Conservation (phyloP, 2,888 invertebrate genomes). For the Dryocosmus kuriphilus region DNA sequence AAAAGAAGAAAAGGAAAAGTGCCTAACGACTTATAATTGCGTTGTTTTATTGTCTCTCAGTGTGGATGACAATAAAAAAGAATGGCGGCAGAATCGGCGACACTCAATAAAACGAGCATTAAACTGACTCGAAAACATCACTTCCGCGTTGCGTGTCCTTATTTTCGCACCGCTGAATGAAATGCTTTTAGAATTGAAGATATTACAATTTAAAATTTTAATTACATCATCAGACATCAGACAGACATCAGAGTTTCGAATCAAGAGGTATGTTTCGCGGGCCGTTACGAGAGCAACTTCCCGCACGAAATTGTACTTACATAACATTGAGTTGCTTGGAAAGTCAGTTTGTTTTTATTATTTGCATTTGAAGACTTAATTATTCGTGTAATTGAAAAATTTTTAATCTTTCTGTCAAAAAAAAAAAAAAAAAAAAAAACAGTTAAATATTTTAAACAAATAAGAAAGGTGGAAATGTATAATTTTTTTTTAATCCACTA, state of each 20-base stretch:
- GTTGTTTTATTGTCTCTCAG: not conserved
- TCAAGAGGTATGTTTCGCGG: conserved; percentile 3
- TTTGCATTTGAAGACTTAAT: too few relatives aligned
- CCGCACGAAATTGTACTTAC: not conserved
- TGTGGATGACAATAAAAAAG: not conserved
- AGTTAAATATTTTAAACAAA: too few relatives aligned
- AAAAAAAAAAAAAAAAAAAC: too few relatives aligned
- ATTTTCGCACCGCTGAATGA: conserved; percentile 8
- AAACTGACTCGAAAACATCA: not conserved
- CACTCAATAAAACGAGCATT: conserved; percentile 4
- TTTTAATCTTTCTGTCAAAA: too few relatives aligned
- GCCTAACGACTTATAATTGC: too few relatives aligned
- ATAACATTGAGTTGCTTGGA: not conserved
- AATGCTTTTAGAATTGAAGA: not conserved
- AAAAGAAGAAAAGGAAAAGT: too few relatives aligned
- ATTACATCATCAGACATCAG: conserved; percentile 6
- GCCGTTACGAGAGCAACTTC: conserved; percentile 11
- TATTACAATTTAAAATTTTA: not conserved
- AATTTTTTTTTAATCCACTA: too few relatives aligned
- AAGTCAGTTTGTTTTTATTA: not conserved
- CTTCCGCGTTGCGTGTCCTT: not conserved
- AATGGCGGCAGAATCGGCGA: not conserved
- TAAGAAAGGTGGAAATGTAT: too few relatives aligned
- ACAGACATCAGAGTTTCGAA: not conserved
- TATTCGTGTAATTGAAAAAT: too few relatives aligned